Percentiles rank a stretch among this genome's conserved stretches.
phyloP scores from a whole-genome alignment of 2,113 vertebrate species.

The Micromys minutus region DNA sequence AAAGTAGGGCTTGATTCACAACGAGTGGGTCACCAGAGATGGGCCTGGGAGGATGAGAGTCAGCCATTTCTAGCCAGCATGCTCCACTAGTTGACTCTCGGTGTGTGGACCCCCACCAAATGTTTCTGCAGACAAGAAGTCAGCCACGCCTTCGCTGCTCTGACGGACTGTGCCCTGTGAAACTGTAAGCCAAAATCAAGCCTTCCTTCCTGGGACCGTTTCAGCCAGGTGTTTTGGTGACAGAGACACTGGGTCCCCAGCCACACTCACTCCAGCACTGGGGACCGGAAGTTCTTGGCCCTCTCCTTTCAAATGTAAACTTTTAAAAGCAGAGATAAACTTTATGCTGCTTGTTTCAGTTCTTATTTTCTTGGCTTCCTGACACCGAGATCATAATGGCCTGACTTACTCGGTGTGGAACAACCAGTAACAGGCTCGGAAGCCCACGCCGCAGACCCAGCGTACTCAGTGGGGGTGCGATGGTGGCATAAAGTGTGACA shows the following conservation, averaged over 20 bases:
- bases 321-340: background rate
- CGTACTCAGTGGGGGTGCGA: background rate
- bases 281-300: background rate
- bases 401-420: slow-evolving; percentile 8
- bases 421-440: background rate
- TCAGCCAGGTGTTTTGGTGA: background rate
- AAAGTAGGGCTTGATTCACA: background rate
- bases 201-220: background rate
- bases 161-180: background rate
- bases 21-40: background rate
- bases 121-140: background rate
- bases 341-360: background rate
- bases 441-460: background rate
- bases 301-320: background rate
- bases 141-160: background rate
- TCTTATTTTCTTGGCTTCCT: background rate
- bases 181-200: background rate
- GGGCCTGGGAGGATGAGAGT: too few relatives aligned
- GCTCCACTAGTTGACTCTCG: too few relatives aligned
- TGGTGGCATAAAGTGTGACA: background rate
- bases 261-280: background rate
- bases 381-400: background rate
- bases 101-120: background rate
- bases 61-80: background rate
- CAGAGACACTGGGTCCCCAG: background rate